phyloP scores from a whole-genome alignment of 2,797 vertebrate species.

The Danio jaintianensis region DNA sequence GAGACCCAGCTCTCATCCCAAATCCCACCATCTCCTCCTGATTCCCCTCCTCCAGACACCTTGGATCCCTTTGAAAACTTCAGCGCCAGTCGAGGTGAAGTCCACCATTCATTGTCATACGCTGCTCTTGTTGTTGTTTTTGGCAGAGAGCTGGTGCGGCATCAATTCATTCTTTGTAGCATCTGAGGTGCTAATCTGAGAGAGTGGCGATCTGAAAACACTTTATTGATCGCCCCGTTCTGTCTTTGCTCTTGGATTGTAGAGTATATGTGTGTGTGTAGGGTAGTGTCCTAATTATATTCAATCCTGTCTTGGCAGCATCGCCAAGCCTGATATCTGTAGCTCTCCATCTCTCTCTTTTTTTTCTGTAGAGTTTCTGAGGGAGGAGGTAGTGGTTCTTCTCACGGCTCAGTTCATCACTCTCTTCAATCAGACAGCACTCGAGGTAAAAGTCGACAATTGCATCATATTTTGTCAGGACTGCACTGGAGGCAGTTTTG shows the following conservation, averaged over 20 bases:
- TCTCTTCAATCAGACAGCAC: slow-evolving; percentile 88
- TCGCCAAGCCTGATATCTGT: not conserved
- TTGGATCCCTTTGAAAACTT: slow-evolving; percentile 71
- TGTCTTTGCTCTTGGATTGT: slow-evolving; percentile 24
- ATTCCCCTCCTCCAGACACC: not conserved
- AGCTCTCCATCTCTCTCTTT: slow-evolving; percentile 36
- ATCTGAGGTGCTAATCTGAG: slow-evolving; percentile 46
- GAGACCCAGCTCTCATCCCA: slow-evolving; percentile 47
- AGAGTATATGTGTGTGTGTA: slow-evolving; percentile 54
- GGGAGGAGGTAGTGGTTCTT: slow-evolving; percentile 86
- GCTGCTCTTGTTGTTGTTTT: not conserved
- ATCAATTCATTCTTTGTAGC: slow-evolving; percentile 50
- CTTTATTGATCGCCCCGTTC: slow-evolving; percentile 39
- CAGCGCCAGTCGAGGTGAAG: slow-evolving; percentile 74
- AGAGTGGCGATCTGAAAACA: slow-evolving; percentile 33
- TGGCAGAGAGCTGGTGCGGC: slow-evolving; percentile 10
- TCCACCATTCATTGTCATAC: not conserved
- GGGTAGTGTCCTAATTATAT: slow-evolving; percentile 37
- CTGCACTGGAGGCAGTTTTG: not conserved
- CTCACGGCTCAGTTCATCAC: slow-evolving; percentile 89
- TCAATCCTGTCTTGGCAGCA: slow-evolving; percentile 26
- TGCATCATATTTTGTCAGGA: not conserved
- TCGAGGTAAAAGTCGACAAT: slow-evolving; percentile 78
- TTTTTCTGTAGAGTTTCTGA: slow-evolving; percentile 78
- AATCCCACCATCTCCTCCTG: slow-evolving; percentile 20